phyloP scores from a whole-genome alignment of 2,888 invertebrate species.

The Crioceris asparagi region DNA sequence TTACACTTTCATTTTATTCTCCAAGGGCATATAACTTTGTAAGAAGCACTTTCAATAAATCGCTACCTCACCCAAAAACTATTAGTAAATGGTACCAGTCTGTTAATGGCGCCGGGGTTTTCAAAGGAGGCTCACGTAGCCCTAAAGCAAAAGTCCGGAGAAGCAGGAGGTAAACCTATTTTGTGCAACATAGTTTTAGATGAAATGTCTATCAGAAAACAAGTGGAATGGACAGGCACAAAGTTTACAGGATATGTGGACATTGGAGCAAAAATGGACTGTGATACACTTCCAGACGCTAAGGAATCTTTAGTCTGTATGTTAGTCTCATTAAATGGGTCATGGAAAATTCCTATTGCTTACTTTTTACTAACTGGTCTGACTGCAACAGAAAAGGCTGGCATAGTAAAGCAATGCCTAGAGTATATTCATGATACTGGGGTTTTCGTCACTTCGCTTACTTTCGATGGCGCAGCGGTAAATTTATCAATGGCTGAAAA shows the following conservation, averaged over 20 bases:
- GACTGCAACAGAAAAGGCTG: constrained; percentile 11
- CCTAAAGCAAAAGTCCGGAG: constrained; percentile 10
- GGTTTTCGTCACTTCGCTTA: constrained; percentile 8
- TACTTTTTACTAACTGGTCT: constrained; percentile 12
- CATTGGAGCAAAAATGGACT: constrained; percentile 13
- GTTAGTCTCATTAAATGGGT: constrained; percentile 12
- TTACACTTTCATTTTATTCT: constrained; percentile 14
- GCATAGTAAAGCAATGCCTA: constrained; percentile 10
- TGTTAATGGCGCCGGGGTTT: constrained; percentile 14
- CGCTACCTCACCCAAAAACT: constrained; percentile 13
- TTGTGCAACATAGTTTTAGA: constrained; percentile 18
- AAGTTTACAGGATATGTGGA: constrained; percentile 17
- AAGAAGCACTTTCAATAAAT: constrained; percentile 10
- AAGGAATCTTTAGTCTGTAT: constrained; percentile 13
- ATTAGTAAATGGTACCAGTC: constrained; percentile 13
- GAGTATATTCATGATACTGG: constrained; percentile 7
- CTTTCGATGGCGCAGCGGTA: constrained; percentile 12
- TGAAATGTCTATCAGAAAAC: constrained; percentile 16
- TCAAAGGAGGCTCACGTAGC: constrained; percentile 12
- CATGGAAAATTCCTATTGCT: constrained; percentile 15
- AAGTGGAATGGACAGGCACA: constrained; percentile 13
- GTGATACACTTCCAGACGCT: constrained; percentile 13
- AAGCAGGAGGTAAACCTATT: constrained; percentile 7
- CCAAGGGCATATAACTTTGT: constrained; percentile 15
- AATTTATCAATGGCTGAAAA: constrained; percentile 12